These are phyloP conservation scores for Cantharis rufa DNA, from an alignment of 2,888 invertebrate species.

Conservation along the genomic window DNA sequence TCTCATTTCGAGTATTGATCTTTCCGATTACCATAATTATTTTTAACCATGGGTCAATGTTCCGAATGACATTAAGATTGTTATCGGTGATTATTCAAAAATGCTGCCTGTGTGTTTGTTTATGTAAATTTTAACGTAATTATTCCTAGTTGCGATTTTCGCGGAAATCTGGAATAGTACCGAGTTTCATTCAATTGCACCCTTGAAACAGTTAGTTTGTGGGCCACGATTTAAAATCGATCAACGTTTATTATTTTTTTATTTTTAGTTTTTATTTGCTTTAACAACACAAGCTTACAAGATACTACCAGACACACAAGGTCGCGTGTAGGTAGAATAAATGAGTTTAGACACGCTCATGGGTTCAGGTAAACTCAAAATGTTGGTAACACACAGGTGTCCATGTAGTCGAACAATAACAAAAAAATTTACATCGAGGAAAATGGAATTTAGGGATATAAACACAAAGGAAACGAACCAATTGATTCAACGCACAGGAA, in stretches of 20 bases:
- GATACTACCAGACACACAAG: constrained; percentile 25
- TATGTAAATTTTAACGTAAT: not conserved
- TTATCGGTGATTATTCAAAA: not conserved
- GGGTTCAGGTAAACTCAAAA: constrained; percentile 18
- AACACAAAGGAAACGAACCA: not conserved
- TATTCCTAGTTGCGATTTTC: not conserved
- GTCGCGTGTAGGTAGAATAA: constrained; percentile 20
- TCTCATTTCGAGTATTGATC: not conserved
- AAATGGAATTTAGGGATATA: not conserved
- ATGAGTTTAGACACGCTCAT: constrained; percentile 5
- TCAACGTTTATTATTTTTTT: not conserved
- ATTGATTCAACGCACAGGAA: not conserved
- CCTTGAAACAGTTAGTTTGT: not conserved
- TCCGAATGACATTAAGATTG: not conserved
- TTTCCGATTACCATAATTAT: not conserved
- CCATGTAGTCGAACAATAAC: not conserved
- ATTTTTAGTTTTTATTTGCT: not conserved
- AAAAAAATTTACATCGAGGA: not conserved
- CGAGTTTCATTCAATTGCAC: not conserved
- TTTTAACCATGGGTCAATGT: not conserved
- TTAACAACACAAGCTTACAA: constrained; percentile 4
- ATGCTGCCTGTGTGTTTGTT: not conserved
- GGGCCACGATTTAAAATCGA: not conserved
- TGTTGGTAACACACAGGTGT: constrained; percentile 21
- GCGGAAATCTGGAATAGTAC: not conserved